Percentiles rank a stretch among this genome's conserved stretches.
Conservation (phyloP, 2,888 invertebrate genomes). For the Tolmerus cingulatus region DNA sequence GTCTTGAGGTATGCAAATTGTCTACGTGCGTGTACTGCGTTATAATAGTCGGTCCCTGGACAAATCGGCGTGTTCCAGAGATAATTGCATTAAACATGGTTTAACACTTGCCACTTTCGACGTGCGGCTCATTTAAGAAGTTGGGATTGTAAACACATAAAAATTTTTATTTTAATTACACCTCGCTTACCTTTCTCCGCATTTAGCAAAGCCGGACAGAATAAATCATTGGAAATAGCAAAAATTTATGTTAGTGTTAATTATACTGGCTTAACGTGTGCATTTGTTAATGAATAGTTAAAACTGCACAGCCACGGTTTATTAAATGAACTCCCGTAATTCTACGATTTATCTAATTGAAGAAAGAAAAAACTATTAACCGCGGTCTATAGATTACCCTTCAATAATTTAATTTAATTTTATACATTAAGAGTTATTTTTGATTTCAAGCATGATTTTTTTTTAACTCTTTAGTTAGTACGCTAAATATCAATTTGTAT, state of each 20-base stretch:
- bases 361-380: background rate
- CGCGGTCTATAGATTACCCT: background rate
- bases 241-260: background rate
- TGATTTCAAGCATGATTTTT: background rate
- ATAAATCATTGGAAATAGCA: background rate
- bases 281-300: background rate
- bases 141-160: background rate
- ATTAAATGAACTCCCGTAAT: background rate
- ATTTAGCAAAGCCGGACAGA: background rate
- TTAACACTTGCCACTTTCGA: background rate
- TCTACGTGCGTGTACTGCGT: background rate
- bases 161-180: background rate
- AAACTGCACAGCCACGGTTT: background rate
- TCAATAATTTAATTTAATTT: no score
- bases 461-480: no score
- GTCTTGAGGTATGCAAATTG: background rate
- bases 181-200: background rate
- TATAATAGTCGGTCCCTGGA: background rate
- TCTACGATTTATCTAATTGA: background rate
- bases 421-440: background rate
- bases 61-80: background rate
- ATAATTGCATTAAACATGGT: background rate
- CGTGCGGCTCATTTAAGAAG: background rate
- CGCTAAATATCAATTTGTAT: no score
- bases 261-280: background rate